Evolutionary conservation across 2,113 vertebrate genomes (phyloP).

Genomic region (Gymnarchus niloticus): DNA sequence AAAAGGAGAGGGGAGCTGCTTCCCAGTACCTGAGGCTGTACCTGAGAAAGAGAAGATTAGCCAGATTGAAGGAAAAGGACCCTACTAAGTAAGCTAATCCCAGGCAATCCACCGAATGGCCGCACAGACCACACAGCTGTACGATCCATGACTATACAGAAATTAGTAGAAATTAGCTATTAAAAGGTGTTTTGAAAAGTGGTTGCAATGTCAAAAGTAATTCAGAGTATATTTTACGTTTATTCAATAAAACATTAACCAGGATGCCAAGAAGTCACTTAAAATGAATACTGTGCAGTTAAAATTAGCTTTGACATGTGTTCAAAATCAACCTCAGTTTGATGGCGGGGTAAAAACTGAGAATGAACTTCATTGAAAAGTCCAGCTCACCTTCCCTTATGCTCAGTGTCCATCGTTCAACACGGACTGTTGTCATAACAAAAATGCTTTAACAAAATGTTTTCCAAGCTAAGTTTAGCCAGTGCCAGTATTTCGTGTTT

Average conservation of each 20-base stretch:
- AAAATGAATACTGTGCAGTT: not conserved
- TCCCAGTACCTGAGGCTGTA: no score
- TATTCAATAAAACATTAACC: not conserved
- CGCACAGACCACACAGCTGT: not conserved
- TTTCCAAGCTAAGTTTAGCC: conserved; percentile 54
- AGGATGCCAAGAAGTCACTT: not conserved
- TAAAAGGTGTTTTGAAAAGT: not conserved
- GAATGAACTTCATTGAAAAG: not conserved
- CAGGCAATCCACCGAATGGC: no score
- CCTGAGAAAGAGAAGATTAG: no score
- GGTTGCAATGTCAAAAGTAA: not conserved
- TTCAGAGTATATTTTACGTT: not conserved
- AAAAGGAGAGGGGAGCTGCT: not conserved
- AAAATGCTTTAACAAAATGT: conserved; percentile 50
- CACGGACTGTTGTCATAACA: conserved; percentile 33
- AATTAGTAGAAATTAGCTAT: not conserved
- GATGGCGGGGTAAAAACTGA: not conserved
- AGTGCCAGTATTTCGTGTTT: conserved; percentile 60
- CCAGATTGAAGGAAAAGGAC: not conserved
- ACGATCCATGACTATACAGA: not conserved
- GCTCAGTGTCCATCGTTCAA: not conserved
- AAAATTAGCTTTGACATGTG: not conserved
- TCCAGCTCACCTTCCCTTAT: not conserved
- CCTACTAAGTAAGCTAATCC: no score
- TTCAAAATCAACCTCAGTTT: not conserved